Evolutionary conservation across 2,888 invertebrate genomes (phyloP), one percentile per base, ranked within the genome.

Genomic region (Glaucopsyche alexis): DNA sequence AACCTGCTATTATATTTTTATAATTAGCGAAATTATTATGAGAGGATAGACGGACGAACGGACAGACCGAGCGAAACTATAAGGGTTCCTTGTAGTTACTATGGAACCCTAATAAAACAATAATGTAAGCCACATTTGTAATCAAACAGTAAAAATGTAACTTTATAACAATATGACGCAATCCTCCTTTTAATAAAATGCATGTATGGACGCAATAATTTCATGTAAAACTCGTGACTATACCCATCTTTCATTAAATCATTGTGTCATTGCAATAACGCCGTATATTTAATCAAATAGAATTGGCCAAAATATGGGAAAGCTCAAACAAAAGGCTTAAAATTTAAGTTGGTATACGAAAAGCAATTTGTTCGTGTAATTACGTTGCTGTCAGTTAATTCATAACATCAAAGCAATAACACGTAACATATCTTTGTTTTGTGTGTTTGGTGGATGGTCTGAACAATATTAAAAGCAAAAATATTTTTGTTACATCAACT

Each of bases 291-390:
- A 29, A 60, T 60, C 29, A 29, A 60, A 60, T 60, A 29, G 2
- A 29, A 38, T 38, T 38, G 60, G 60, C 60, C 60, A 60, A 60
- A 38, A 29, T 38, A 9, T 38, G 60, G 29, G 29, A 29, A 16
- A 38, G 29, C 60, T 38, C 49, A 69, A 69, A 69, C 49, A 69
- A 69, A 49, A 47, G 69, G 69, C 47, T 69, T 69, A 69, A 69
- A 69, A 47, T 49, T 69, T 49, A 69, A 69, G 69, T 45, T 45
- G 42, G 47, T 69, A 50, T 45, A 67, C 66, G 52, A 55, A 72
- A 72, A 72, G 67, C 72, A 72, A 72, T 72, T 74, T 77, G 74
- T 75, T 77, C 71, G 55, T 60, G 72, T 77, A 77, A 76, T 77
- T 76, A 77, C 72, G 65, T 67, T 72, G 71, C 73, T 74, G 65